Base-by-base conservation (phyloP, 64 coral and sea anemone genomes). In the Pocillopora damicornis region DNA sequence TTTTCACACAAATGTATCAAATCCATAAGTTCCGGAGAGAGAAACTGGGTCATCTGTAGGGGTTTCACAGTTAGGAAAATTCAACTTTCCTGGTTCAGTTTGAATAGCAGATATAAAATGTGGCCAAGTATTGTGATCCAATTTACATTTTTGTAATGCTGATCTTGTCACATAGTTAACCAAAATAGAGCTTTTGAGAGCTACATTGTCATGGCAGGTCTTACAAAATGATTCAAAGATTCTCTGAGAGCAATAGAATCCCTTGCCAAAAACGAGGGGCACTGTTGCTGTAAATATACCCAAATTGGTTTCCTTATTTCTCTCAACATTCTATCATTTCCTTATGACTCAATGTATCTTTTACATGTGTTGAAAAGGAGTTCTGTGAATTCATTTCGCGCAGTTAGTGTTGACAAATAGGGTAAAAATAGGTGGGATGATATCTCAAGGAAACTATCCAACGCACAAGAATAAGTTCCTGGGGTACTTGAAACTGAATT, bases 41-140 rank as follows among this genome's bases (percentile, higher is more conserved):
- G 83, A 82, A 90, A 90, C 58, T 90, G 69, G 79, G 22, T 90
- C 37, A 59, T 16, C 75, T 75, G 80, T 90, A 81, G 79, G 71
- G n/a, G 23, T 90, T 74, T 82, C 69, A 74, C 89, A 90, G 75
- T 90, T 35, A 83, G 78, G 78, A 61, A 71, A 90, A 15, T 73
- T 74, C 63, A 82, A 30, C 30, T 30, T 30, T 30, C 30, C 30
- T 30, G 30, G 30, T 30, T 30, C 30, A 30, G 30, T 30, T 63
- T 82, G 79, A 73, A 90, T 15, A 82, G 78, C 12, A 82, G 89
- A 90, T 67, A 90, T 61, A 74, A 59, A 83, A 60, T 82, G 79
- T 84, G 80, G 83, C 89, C 89, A 90, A n/a, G 71, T 85, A 90
- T 74, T 90, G 78, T 82, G 51, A 74, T 82, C 30, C 51, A 82